phyloP scores from a whole-genome alignment of 1,140 invertebrate species.

The Chlorops oryzae region DNA sequence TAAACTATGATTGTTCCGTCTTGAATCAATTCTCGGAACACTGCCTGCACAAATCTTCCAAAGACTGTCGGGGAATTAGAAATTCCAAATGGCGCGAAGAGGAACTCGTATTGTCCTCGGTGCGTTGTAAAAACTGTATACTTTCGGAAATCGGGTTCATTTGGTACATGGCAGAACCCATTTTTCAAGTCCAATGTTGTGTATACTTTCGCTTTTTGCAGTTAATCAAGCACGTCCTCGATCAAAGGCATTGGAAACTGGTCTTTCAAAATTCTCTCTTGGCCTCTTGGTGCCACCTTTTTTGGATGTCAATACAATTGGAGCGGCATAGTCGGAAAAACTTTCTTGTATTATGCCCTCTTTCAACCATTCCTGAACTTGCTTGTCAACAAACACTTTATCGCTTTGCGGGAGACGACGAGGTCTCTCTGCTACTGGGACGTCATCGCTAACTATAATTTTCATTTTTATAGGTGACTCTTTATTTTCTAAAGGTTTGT shows the following conservation, averaged over 20 bases:
- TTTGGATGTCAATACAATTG: constrained; percentile 23
- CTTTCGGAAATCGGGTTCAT: constrained; percentile 33
- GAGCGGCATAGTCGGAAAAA: constrained; percentile 28
- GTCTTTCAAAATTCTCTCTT: constrained; percentile 5
- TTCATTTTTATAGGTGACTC: background rate
- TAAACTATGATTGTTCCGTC: constrained; percentile 15
- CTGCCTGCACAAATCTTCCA: constrained; percentile 39
- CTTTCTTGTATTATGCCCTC: constrained; percentile 21
- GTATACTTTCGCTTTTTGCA: constrained; percentile 39
- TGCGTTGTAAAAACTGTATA: constrained; percentile 47
- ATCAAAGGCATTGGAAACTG: constrained; percentile 44
- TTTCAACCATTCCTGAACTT: constrained; percentile 18
- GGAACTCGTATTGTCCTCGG: constrained; percentile 47
- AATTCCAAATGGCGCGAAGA: constrained; percentile 48
- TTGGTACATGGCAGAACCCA: constrained; percentile 35
- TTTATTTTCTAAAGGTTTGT: background rate
- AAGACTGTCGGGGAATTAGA: constrained; percentile 45
- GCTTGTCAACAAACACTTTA: background rate
- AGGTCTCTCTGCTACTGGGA: background rate
- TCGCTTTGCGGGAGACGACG: background rate
- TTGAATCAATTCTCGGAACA: constrained; percentile 13
- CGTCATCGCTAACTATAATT: background rate
- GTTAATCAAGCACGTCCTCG: constrained; percentile 44
- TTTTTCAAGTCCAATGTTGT: too few relatives aligned
- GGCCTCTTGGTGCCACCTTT: constrained; percentile 18